Conservation (phyloP, 2,888 invertebrate genomes). For the Stenichneumon culpator region DNA sequence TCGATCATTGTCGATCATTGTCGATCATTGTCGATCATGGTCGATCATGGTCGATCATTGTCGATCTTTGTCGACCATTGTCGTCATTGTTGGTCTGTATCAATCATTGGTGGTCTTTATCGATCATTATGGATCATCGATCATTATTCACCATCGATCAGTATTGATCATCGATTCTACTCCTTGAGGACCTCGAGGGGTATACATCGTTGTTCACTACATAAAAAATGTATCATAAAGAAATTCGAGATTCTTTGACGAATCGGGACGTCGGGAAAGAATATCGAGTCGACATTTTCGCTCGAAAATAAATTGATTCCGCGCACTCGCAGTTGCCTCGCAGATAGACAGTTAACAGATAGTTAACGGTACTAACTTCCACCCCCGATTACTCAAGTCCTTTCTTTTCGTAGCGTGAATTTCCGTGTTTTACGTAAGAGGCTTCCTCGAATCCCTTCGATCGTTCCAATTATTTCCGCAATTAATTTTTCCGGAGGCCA, state of each 20-base stretch:
- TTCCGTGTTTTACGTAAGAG: background rate
- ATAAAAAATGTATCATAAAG: background rate
- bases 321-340: constrained; percentile 88
- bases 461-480: background rate
- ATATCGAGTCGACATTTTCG: background rate
- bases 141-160: too few relatives aligned
- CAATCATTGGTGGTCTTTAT: too few relatives aligned
- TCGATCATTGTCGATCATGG: too few relatives aligned
- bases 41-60: too few relatives aligned
- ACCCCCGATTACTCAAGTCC: constrained; percentile 74
- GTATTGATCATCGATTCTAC: background rate
- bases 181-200: background rate
- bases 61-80: too few relatives aligned
- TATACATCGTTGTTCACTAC: background rate
- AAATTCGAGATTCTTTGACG: background rate
- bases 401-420: background rate
- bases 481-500: background rate
- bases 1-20: too few relatives aligned
- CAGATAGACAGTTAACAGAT: constrained; percentile 92
- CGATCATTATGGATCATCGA: too few relatives aligned
- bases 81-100: too few relatives aligned
- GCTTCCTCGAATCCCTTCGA: background rate
- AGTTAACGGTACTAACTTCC: constrained; percentile 85
- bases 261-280: background rate
- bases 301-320: background rate